Base-by-base conservation (phyloP, 30 jellyfish, hydroid and myxozoan genomes). In the Aurelia coerulea region DNA sequence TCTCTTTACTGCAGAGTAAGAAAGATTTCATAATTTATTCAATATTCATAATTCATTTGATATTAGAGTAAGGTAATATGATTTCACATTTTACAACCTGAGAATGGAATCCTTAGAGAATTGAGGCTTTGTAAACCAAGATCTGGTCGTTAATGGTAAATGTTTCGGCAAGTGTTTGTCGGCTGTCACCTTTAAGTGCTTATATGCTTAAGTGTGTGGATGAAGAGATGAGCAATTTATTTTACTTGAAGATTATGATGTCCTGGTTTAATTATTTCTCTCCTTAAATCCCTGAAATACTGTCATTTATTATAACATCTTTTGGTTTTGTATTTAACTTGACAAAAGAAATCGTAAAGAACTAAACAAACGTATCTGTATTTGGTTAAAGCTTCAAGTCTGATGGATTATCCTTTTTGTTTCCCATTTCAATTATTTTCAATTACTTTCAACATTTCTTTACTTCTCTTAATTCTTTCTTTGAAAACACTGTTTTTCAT, bases 101-200 rank as follows among this genome's bases (percentile, higher is more conserved):
- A 37, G 65, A 31, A 59, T 66, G 37, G 84, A 70, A 65, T 60
- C 78, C 84, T 77, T 72, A 71, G 60, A 80, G 34, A 72, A 68
- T 19, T 65, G 74, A 83, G 56, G 15, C 56, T 46, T 46, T 46
- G 56, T 46, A 46, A 9, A 46, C 56, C 56, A 46, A 46, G 56
- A 46, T 5, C 56, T 46, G 56, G 56, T 46, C 56, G 56, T 46
- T 46, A 46, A 46, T 46, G 56, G 56, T 46, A 46, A 46, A 56
- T 68, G 56, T 73, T 73, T 84, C 93, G 93, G 93, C 93, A 71
- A 54, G 83, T 62, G 66, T 84, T 84, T 84, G 93, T 84, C 93
- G 93, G 93, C 93, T 84, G 93, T 84, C 93, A 84, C 62, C 69
- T 84, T 73, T 41, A 78, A 74, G 88, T 66, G 79, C 84, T 84